Percentiles rank a stretch among this genome's conserved stretches.
Conservation (phyloP, 1,140 invertebrate genomes). For the Tribolium madens region DNA sequence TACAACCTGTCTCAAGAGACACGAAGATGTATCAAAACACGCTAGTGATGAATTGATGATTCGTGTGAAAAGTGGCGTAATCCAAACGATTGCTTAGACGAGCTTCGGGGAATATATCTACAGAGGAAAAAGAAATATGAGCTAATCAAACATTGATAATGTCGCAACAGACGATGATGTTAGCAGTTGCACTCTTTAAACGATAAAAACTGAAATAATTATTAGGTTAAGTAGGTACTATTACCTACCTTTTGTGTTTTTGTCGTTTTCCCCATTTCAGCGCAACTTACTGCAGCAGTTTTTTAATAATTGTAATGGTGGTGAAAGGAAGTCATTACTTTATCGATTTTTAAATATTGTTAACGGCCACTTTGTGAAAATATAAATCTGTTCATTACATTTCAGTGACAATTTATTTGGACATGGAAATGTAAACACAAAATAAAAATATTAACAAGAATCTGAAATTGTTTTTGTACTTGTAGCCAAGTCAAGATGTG, state of each 20-base stretch:
- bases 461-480: neutral
- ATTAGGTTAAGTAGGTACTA: neutral
- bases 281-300: neutral
- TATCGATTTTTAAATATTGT: too few relatives aligned
- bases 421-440: neutral
- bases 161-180: neutral
- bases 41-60: conserved; percentile 27
- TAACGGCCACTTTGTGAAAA: neutral
- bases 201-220: neutral
- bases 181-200: neutral
- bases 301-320: neutral
- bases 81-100: conserved; percentile 3
- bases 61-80: neutral
- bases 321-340: neutral
- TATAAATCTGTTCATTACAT: neutral
- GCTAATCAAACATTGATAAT: conserved; percentile 29
- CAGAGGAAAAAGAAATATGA: conserved; percentile 8
- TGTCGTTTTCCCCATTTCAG: neutral
- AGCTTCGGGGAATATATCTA: neutral
- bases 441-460: neutral
- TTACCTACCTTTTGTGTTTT: neutral
- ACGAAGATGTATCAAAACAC: conserved; percentile 10
- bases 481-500: neutral
- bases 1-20: neutral
- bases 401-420: neutral